Evolutionary conservation across 1,140 invertebrate species (phyloP).

Genomic region (Drusus annulatus): DNA sequence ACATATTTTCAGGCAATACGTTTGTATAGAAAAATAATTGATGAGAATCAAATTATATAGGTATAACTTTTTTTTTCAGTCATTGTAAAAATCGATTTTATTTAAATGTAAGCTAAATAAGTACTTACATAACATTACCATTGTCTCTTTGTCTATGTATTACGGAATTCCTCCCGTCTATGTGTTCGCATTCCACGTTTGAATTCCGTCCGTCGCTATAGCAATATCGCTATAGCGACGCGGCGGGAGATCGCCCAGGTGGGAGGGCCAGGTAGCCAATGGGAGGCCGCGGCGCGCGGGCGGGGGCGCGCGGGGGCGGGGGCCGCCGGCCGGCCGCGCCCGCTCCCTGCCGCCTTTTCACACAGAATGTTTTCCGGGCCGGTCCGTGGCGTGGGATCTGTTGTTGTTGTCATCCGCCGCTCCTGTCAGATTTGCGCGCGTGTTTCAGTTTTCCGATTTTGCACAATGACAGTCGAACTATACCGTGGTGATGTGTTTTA

Average conservation of each 20-base stretch:
- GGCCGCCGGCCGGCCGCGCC: slow-evolving; percentile 26
- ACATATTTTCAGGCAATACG: too few relatives aligned
- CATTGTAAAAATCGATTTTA: too few relatives aligned
- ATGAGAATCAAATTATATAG: too few relatives aligned
- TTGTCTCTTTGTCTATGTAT: too few relatives aligned
- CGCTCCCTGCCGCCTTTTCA: slow-evolving; percentile 42
- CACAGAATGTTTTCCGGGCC: slow-evolving; percentile 40
- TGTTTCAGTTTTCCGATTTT: too few relatives aligned
- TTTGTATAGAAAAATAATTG: too few relatives aligned
- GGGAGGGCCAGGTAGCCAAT: slow-evolving; percentile 41
- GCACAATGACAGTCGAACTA: too few relatives aligned
- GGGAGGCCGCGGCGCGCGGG: slow-evolving; percentile 14
- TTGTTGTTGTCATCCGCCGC: slow-evolving; percentile 44
- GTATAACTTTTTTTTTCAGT: too few relatives aligned
- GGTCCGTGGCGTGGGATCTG: slow-evolving; percentile 40
- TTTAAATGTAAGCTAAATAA: too few relatives aligned
- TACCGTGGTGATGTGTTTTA: too few relatives aligned
- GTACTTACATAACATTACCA: too few relatives aligned
- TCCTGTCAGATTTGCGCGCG: slow-evolving; percentile 40
- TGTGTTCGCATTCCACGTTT: slow-evolving; percentile 1
- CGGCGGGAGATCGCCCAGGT: slow-evolving; percentile 13
- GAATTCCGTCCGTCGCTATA: slow-evolving; percentile 26
- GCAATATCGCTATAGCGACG: slow-evolving; percentile 26
- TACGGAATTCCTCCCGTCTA: background rate
- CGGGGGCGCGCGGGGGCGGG: slow-evolving; percentile 4